These are phyloP conservation scores for Sthenelais limicola DNA, from an alignment of 2,888 invertebrate species.

Conservation along the genomic window DNA sequence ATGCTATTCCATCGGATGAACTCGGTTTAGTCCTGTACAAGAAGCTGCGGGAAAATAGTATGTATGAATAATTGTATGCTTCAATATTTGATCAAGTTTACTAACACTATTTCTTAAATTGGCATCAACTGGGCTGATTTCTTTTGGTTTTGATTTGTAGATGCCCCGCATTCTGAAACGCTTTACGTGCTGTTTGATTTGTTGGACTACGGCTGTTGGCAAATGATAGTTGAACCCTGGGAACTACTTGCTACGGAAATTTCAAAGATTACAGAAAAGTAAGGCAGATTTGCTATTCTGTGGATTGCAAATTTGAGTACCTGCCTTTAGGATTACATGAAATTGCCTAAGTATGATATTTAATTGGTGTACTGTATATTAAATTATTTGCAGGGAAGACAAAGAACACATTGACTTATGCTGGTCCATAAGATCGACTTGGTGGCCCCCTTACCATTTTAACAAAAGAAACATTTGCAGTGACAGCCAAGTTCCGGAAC, in stretches of 20 bases:
- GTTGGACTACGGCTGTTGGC: slow-evolving; percentile 30
- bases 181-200: slow-evolving; percentile 34
- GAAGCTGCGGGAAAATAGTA: background rate
- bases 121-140: background rate
- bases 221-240: slow-evolving; percentile 10
- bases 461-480: background rate
- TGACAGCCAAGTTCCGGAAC: background rate
- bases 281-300: too few relatives aligned
- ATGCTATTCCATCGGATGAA: slow-evolving; percentile 32
- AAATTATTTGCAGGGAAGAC: too few relatives aligned
- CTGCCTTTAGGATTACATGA: too few relatives aligned
- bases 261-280: background rate
- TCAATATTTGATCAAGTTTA: background rate
- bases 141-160: background rate
- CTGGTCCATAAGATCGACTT: slow-evolving; percentile 18
- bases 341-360: too few relatives aligned
- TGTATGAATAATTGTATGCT: background rate
- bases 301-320: too few relatives aligned
- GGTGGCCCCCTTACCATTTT: slow-evolving; percentile 39
- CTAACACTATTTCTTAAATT: background rate
- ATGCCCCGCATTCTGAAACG: background rate
- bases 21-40: slow-evolving; percentile 15
- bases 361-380: too few relatives aligned
- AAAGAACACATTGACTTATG: background rate
- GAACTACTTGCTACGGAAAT: background rate